These are phyloP conservation scores for Chlorops oryzae DNA, from an alignment of 1,140 invertebrate genomes.

Conservation along the genomic window DNA sequence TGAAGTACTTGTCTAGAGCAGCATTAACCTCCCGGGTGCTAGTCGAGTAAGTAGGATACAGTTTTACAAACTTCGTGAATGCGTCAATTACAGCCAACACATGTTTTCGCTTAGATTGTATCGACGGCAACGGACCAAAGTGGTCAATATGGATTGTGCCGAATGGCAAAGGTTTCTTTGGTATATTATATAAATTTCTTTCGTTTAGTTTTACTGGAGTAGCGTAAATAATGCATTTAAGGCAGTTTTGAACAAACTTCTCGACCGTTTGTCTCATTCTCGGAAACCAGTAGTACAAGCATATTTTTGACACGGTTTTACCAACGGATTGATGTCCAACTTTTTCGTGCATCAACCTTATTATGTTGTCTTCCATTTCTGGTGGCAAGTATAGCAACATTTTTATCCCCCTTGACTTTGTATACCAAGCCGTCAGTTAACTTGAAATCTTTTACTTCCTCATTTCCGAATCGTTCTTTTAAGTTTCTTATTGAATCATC, in stretches of 20 bases:
- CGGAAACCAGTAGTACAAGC: too few relatives aligned
- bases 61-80: neutral
- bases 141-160: neutral
- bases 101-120: constrained; percentile 8
- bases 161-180: neutral
- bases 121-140: constrained; percentile 1
- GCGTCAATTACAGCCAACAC: constrained; percentile 4
- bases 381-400: neutral
- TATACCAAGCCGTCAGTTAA: neutral
- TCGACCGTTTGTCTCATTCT: too few relatives aligned
- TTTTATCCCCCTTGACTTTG: too few relatives aligned
- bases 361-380: constrained; percentile 1
- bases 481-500: neutral
- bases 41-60: too few relatives aligned
- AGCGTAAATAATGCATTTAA: constrained; percentile 5
- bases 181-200: constrained; percentile 2
- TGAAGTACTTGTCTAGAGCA: too few relatives aligned
- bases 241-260: constrained; percentile 1
- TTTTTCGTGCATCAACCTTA: neutral
- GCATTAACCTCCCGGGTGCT: too few relatives aligned
- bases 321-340: neutral
- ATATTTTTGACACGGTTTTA: too few relatives aligned
- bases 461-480: neutral
- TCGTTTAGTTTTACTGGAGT: neutral
- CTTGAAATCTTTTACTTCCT: neutral